A percentile compares a stretch with the other conserved stretches of the same genome.
phyloP scores from a whole-genome alignment of 2,113 vertebrate genomes.

The Syngnathus typhle region DNA sequence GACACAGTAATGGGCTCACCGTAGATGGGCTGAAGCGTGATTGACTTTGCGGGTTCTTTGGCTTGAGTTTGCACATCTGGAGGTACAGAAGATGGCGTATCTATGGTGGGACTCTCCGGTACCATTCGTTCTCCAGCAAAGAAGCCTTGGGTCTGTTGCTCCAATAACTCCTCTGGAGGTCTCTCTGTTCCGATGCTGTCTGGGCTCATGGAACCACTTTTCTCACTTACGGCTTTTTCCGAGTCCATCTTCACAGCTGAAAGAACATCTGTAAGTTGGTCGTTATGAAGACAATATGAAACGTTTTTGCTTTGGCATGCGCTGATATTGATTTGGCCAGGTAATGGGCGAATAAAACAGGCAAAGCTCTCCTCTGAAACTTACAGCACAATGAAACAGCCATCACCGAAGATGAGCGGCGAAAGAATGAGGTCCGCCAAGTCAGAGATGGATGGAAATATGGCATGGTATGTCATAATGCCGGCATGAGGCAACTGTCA shows the following conservation, averaged over 20 bases:
- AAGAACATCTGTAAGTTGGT: conserved; percentile 92
- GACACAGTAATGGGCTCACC: conserved; percentile 63
- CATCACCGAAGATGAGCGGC: conserved; percentile 61
- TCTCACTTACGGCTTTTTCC: conserved; percentile 72
- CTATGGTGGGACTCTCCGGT: conserved; percentile 64
- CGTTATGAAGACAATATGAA: conserved; percentile 60
- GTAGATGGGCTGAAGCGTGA: conserved; percentile 57
- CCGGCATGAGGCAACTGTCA: conserved; percentile 63
- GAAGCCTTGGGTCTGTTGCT: conserved; percentile 58
- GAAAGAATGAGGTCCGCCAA: conserved; percentile 59
- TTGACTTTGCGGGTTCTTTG: conserved; percentile 55
- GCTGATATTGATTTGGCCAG: conserved; percentile 32
- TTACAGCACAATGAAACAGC: conserved; percentile 64
- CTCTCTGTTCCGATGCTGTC: conserved; percentile 69
- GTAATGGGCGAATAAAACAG: conserved; percentile 54
- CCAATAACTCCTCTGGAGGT: conserved; percentile 60
- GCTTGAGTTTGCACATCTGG: conserved; percentile 58
- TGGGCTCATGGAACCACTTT: conserved; percentile 67
- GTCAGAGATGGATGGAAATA: conserved; percentile 63
- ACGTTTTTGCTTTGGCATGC: conserved; percentile 47
- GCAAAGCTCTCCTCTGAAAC: conserved; percentile 67
- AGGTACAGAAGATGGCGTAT: conserved; percentile 60
- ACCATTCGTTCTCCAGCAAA: conserved; percentile 63
- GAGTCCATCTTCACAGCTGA: conserved; percentile 97
- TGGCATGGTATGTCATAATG: conserved; percentile 62